These are phyloP conservation scores for Oxycera nigricornis DNA, from an alignment of 2,888 invertebrate genomes.

Conservation along the genomic window DNA sequence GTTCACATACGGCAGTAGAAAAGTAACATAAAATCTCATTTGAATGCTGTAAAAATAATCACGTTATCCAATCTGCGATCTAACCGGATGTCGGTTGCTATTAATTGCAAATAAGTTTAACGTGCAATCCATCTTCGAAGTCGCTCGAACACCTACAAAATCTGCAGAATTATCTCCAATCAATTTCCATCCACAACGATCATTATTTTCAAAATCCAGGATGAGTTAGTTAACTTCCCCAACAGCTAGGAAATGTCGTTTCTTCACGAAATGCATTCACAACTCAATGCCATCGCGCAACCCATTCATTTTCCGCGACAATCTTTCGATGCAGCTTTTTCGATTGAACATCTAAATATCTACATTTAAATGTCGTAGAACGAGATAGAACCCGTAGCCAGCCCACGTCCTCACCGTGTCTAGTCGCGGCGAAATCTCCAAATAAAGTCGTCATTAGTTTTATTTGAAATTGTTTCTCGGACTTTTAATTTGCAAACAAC, in stretches of 20 bases:
- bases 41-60: no score
- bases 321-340: background rate
- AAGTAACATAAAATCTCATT: no score
- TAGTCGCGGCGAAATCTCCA: background rate
- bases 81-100: no score
- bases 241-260: background rate
- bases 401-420: background rate
- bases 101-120: no score
- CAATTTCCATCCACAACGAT: no score
- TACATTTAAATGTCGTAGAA: background rate
- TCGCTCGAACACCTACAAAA: no score
- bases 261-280: constrained; percentile 12
- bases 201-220: no score
- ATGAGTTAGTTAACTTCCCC: no score
- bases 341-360: background rate
- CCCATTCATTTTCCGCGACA: background rate
- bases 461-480: background rate
- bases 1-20: no score
- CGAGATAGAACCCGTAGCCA: background rate
- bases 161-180: no score
- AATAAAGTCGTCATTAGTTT: constrained; percentile 19
- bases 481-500: background rate
- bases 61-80: no score
- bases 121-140: no score
- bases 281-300: background rate